phyloP scores from a whole-genome alignment of 53 echinoderm and acorn worm species.

The Patiria pectinifera region DNA sequence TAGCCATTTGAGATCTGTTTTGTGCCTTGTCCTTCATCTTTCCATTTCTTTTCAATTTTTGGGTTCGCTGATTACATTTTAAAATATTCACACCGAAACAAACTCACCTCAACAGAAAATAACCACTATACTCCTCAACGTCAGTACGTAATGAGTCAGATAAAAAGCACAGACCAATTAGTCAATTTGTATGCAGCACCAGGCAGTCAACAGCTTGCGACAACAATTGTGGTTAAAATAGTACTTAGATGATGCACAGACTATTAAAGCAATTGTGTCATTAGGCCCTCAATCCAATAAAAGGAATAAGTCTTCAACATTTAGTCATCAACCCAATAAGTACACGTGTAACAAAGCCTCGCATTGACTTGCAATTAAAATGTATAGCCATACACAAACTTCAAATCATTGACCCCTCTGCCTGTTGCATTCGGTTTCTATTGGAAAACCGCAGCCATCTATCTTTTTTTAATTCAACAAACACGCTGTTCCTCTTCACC shows the following conservation, averaged over 20 bases:
- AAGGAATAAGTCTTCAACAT: not conserved
- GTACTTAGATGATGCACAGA: not conserved
- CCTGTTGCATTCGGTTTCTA: not conserved
- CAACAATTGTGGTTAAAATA: not conserved
- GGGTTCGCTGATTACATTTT: too few relatives aligned
- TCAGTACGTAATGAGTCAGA: too few relatives aligned
- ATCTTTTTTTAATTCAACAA: not conserved
- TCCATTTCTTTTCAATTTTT: too few relatives aligned
- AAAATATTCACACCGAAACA: too few relatives aligned
- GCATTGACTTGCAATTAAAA: not conserved
- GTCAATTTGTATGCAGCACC: not conserved
- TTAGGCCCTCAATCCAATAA: not conserved
- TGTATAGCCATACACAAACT: not conserved
- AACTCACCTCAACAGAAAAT: too few relatives aligned
- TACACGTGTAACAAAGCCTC: not conserved
- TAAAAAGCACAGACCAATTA: not conserved
- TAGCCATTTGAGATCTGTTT: too few relatives aligned
- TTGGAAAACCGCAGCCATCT: not conserved
- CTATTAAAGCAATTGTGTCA: not conserved
- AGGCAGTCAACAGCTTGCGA: not conserved
- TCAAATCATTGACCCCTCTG: not conserved
- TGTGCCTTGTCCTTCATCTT: too few relatives aligned
- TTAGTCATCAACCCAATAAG: too few relatives aligned
- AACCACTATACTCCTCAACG: too few relatives aligned
- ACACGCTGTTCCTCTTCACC: not conserved